Conservation (phyloP, 2,113 vertebrate species). For the Abramis brama region DNA sequence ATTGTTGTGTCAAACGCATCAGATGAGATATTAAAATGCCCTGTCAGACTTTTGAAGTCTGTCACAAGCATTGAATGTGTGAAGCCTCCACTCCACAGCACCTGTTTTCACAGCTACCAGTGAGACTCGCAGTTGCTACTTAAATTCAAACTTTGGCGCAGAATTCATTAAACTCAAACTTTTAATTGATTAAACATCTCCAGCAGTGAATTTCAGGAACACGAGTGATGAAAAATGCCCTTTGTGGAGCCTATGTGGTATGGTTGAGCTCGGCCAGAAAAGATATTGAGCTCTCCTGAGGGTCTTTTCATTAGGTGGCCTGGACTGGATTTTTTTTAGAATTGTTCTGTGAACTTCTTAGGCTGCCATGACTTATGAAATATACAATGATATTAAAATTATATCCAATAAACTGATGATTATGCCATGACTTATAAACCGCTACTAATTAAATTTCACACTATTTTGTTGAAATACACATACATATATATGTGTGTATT, state of each 20-base stretch:
- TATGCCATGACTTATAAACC: not conserved
- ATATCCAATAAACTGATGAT: not conserved
- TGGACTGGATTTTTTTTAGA: not conserved
- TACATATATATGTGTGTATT: no score
- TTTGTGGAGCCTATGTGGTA: not conserved
- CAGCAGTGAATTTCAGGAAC: not conserved
- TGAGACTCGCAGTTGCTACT: not conserved
- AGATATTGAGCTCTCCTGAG: not conserved
- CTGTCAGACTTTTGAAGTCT: not conserved
- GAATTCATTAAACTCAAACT: slow-evolving; percentile 35
- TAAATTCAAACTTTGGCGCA: not conserved
- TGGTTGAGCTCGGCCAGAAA: not conserved
- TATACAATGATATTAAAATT: not conserved
- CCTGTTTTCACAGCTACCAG: not conserved
- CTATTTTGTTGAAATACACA: not conserved
- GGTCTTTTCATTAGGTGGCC: not conserved
- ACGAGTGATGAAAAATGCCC: not conserved
- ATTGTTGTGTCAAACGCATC: not conserved
- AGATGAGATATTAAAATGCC: not conserved
- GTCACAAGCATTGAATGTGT: not conserved
- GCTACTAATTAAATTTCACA: not conserved
- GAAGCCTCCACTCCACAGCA: not conserved
- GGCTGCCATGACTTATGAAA: not conserved
- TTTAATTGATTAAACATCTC: slow-evolving; percentile 32
- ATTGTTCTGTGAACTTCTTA: not conserved